Evolutionary conservation across 2,888 invertebrate species (phyloP), one percentile per base, ranked within the genome.

Genomic region (Cryptocephalus moraei): DNA sequence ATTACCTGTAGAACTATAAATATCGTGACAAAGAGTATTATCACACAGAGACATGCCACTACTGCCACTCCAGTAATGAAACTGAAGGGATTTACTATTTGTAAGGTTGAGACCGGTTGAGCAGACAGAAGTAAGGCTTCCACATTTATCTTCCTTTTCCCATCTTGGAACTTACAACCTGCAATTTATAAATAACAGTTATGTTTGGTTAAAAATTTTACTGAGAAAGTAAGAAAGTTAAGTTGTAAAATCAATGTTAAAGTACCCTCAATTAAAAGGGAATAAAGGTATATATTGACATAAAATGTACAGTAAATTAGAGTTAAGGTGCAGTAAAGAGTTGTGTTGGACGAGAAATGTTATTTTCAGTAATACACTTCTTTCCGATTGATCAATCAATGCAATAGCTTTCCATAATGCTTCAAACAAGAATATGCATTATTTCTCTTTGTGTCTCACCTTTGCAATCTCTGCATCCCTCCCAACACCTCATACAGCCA

Each of bases 401-500:
- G 22, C 2, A 22, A 22, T 22, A n/a, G n/a, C n/a, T n/a, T 22
- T 22, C 22, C 22, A 22, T 22, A 22, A 22, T 22, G 6, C 6
- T 22, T 6, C 2, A 22, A 22, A 22, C 22, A 6, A 22, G 6
- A 22, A 22, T 22, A 4, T 36, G 36, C 36, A 36, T 36, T 4
- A 4, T 11, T 36, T 36, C 6, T 4, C 13, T n/a, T 9, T n/a
- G 11, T 9, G 36, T 41, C 33, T 52, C 49, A 81, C 91, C 91
- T 66, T 83, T 82, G 68, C 92, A 92, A 58, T 88, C 88, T 55
- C 82, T 82, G 69, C 92, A 92, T 63, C 86, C 87, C 68, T 88
- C 86, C 73, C 91, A 90, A 71, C 92, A 92, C 68, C 86, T 88
- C 55, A 86, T 85, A 64, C 92, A 92, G 8, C 87, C 88, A 8